Evolutionary conservation across 2,888 invertebrate genomes (phyloP).

Genomic region (Calephelis perditalis): DNA sequence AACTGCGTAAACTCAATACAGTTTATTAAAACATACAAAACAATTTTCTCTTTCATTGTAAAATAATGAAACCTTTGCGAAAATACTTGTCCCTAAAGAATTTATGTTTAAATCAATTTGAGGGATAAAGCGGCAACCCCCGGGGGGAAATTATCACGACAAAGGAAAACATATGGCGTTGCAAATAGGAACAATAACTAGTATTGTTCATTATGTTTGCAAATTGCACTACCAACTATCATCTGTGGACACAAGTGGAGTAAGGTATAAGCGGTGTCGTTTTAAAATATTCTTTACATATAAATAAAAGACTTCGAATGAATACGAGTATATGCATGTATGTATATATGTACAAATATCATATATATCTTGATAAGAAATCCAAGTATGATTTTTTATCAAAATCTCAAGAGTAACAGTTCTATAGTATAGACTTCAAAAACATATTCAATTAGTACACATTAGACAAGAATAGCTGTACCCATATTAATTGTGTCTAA

Average conservation of each 20-base stretch:
- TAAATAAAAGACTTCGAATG: too few relatives aligned
- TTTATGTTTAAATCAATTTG: constrained; percentile 31
- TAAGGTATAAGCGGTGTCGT: constrained; percentile 22
- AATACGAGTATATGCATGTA: too few relatives aligned
- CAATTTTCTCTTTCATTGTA: not conserved
- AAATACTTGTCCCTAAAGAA: constrained; percentile 4
- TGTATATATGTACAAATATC: too few relatives aligned
- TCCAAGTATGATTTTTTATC: too few relatives aligned
- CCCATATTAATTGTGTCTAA: too few relatives aligned
- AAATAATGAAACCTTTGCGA: not conserved
- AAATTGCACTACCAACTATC: constrained; percentile 55
- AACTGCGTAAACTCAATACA: too few relatives aligned
- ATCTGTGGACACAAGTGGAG: constrained; percentile 35
- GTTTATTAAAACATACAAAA: not conserved
- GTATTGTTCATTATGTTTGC: constrained; percentile 53
- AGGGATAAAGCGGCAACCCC: constrained; percentile 34
- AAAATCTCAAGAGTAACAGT: too few relatives aligned
- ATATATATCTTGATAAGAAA: too few relatives aligned
- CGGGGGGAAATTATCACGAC: constrained; percentile 46
- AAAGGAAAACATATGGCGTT: constrained; percentile 57
- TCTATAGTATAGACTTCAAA: too few relatives aligned
- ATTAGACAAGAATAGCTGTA: too few relatives aligned
- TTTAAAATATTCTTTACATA: constrained; percentile 22
- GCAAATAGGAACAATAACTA: constrained; percentile 42
- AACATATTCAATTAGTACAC: too few relatives aligned